Evolutionary conservation across 2,113 vertebrate species (phyloP), one percentile per base, ranked within the genome.

Genomic region (Oenanthe oenanthe): DNA sequence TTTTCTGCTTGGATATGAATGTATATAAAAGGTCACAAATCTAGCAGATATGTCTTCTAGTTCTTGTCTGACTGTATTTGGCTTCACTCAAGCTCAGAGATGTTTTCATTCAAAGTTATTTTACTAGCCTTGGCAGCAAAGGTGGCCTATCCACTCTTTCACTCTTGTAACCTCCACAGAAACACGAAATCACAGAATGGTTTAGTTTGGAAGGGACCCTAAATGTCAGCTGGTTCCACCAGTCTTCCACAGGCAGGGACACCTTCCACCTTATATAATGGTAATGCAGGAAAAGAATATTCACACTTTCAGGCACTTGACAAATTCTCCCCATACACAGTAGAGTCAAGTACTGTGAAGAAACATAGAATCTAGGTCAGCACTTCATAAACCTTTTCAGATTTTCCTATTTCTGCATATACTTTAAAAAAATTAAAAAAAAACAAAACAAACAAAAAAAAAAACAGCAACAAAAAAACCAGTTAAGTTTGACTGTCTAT

Each of bases 401-500:
- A 17, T 86, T 75, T 38, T 68, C 29, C 36, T 68, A 13, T 32
- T 70, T 87, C 60, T 51, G 26, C 31, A 40, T 26, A 13, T 15
- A 18, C 5, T 32, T 6, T 0, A 32, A 21, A 5, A 7, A 28
- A 12, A 42, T 15, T n/a, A n/a, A n/a, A n/a, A 42, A 36, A 36
- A 36, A 42, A 42, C 40, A 5, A 7, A 7, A 26, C 53, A 36
- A 36, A 0, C 26, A 25, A 40, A 48, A n/a, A 28, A 21, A 5
- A 7, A 28, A 12, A 42, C 40, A 42, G 40, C 38, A 42, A 42
- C 40, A 7, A n/a, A 5, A 7, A 7, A 26, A 6, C 2, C 36
- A 6, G 8, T 43, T 66, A 5, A 26, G 74, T 87, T 70, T 54
- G 8, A 4, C 32, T 84, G 31, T 32, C 24, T 65, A 60, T 17